phyloP scores from a whole-genome alignment of 1,140 invertebrate genomes.

The Pantala flavescens region DNA sequence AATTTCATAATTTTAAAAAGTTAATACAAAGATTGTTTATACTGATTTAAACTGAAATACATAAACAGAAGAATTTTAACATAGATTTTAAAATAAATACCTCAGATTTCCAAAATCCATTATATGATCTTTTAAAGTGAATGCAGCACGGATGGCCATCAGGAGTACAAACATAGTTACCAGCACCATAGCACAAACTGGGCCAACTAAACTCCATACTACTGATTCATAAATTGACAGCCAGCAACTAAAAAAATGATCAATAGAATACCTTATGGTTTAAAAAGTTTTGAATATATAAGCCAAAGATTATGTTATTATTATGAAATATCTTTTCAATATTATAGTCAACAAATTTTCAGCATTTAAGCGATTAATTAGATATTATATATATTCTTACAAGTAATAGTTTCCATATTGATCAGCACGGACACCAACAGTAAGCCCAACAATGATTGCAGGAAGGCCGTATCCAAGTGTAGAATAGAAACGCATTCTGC shows the following conservation, averaged over 20 bases:
- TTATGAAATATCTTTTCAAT: no score
- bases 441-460: conserved; percentile 79
- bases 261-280: not conserved
- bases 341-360: no score
- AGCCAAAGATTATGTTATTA: no score
- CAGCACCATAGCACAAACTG: conserved; percentile 63
- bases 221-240: conserved; percentile 84
- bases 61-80: no score
- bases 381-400: conserved; percentile 47
- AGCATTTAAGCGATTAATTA: no score
- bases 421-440: conserved; percentile 86
- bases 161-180: conserved; percentile 69
- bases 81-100: conserved; percentile 32
- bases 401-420: conserved; percentile 90
- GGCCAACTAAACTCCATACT: conserved; percentile 83
- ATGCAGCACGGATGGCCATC: conserved; percentile 78
- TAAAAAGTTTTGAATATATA: no score
- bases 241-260: conserved; percentile 65
- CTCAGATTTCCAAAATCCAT: conserved; percentile 81
- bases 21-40: no score
- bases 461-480: conserved; percentile 91
- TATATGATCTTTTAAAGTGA: conserved; percentile 80
- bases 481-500: conserved; percentile 87
- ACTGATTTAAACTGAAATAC: no score
- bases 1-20: no score